Evolutionary conservation across 2,797 vertebrate species (phyloP).

Genomic region (Hippocampus kuda): DNA sequence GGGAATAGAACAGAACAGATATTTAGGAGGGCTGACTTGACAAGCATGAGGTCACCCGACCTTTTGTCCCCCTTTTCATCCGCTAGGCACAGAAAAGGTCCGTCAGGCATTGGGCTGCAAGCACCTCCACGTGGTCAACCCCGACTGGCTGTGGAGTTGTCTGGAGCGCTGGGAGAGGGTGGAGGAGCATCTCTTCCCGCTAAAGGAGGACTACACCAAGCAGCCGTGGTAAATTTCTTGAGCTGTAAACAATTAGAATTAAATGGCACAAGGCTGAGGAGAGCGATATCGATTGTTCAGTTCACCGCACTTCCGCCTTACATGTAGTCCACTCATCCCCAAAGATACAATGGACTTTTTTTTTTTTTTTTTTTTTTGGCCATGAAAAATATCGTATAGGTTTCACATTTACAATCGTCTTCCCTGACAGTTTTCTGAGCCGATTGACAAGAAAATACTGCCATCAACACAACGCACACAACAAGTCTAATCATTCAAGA

Average conservation of each 20-base stretch:
- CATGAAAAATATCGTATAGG: too few relatives aligned
- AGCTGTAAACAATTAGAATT: too few relatives aligned
- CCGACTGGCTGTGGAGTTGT: slow-evolving; percentile 97
- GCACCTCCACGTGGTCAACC: slow-evolving; percentile 85
- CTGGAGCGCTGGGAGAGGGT: slow-evolving; percentile 95
- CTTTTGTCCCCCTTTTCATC: not conserved
- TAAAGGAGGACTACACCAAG: slow-evolving; percentile 81
- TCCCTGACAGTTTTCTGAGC: too few relatives aligned
- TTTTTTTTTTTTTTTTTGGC: too few relatives aligned
- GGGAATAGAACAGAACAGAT: too few relatives aligned
- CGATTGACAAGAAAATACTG: too few relatives aligned
- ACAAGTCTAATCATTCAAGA: too few relatives aligned
- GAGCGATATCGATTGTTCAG: not conserved
- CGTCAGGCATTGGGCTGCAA: slow-evolving; percentile 83
- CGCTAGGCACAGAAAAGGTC: slow-evolving; percentile 91
- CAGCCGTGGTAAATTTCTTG: slow-evolving; percentile 52
- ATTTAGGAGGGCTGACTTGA: not conserved
- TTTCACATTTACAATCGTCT: too few relatives aligned
- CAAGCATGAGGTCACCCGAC: not conserved
- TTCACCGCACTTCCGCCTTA: not conserved
- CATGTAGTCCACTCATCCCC: too few relatives aligned
- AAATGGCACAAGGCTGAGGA: too few relatives aligned
- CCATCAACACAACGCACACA: too few relatives aligned
- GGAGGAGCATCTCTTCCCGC: slow-evolving; percentile 86
- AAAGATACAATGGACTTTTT: too few relatives aligned